These are phyloP conservation scores for Neocrepidodera transversa DNA, from an alignment of 2,888 invertebrate genomes.

Conservation along the genomic window DNA sequence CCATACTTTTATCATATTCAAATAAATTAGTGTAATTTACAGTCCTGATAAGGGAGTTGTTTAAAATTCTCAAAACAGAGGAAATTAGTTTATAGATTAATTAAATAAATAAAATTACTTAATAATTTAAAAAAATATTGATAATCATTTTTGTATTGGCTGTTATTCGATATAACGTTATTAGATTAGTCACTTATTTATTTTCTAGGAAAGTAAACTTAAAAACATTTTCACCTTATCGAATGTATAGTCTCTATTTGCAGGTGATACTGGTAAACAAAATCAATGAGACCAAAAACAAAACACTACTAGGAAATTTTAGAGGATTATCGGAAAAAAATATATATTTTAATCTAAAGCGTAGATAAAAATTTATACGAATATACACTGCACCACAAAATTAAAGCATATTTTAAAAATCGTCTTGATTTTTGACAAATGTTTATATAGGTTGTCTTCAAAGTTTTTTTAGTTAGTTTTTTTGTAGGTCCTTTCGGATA, in stretches of 20 bases:
- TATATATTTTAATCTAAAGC: too few species aligned
- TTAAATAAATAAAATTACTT: background rate
- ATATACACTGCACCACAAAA: too few species aligned
- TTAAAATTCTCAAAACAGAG: slow-evolving; percentile 2
- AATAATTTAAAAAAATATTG: background rate
- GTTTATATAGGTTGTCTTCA: too few species aligned
- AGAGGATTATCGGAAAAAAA: background rate
- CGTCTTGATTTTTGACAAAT: too few species aligned
- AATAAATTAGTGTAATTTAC: too few species aligned
- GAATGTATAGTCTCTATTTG: background rate
- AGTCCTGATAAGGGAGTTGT: too few species aligned
- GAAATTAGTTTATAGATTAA: background rate
- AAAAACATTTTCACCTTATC: slow-evolving; percentile 4
- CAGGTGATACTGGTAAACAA: background rate
- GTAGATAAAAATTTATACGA: too few species aligned
- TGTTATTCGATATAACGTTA: background rate
- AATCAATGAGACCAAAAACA: background rate
- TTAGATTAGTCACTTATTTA: slow-evolving; percentile 4
- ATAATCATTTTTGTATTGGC: background rate
- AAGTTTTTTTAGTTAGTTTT: too few species aligned
- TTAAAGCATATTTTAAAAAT: too few species aligned
- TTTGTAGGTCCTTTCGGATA: too few species aligned
- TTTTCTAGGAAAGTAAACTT: slow-evolving; percentile 14
- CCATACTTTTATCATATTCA: too few species aligned
- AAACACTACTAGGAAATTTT: background rate